Percentiles rank a stretch among this genome's conserved stretches.
These are phyloP conservation scores for Falco biarmicus DNA, from an alignment of 2,797 vertebrate genomes.

Conservation along the genomic window DNA sequence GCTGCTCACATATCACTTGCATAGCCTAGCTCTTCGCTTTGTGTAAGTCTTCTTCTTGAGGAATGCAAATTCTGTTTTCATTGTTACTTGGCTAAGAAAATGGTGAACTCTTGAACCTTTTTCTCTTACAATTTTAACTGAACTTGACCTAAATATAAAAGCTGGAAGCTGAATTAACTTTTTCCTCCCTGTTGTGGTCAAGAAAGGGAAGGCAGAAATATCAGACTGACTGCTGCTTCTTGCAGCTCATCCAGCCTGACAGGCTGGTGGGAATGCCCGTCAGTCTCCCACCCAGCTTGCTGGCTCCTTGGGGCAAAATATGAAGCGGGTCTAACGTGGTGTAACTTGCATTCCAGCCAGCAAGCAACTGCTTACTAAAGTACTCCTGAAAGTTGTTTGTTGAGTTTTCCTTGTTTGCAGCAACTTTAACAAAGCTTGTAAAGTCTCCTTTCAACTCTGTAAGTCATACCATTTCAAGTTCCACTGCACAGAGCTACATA, in stretches of 20 bases:
- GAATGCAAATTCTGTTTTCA: background rate
- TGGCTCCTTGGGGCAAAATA: conserved; percentile 33
- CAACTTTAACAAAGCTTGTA: background rate
- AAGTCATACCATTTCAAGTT: background rate
- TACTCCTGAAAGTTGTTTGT: conserved; percentile 27
- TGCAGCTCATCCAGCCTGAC: conserved; percentile 20
- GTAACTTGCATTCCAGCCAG: conserved; percentile 54
- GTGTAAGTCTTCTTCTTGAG: background rate
- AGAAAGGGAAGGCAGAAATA: conserved; percentile 5
- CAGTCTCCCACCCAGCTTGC: background rate
- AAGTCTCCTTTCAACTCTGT: conserved; percentile 1
- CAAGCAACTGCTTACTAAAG: background rate
- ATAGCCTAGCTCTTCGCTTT: background rate
- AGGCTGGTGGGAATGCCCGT: conserved; percentile 9
- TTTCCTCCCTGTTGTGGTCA: background rate
- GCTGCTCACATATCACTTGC: background rate
- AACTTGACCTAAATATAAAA: conserved; percentile 10
- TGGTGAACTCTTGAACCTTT: background rate
- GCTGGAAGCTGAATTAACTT: background rate
- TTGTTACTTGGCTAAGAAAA: conserved; percentile 10
- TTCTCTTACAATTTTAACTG: background rate
- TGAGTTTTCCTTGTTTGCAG: conserved; percentile 51
- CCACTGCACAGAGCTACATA: background rate
- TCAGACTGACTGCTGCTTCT: background rate
- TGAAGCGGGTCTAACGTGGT: background rate